phyloP scores from a whole-genome alignment of 1,140 invertebrate genomes.

The Grapholita molesta region DNA sequence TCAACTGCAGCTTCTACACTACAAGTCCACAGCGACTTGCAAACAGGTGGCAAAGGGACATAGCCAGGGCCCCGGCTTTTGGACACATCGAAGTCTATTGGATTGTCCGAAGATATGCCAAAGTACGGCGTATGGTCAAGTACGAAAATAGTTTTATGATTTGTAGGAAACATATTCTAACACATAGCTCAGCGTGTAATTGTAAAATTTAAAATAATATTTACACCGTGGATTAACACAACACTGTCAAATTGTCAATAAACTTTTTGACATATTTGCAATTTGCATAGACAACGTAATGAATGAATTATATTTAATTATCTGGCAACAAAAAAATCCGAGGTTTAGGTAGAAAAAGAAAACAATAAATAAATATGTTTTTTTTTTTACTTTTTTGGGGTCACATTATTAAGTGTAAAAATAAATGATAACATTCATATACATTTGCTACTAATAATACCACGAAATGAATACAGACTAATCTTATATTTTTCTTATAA shows the following conservation, averaged over 20 bases:
- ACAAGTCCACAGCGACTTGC: constrained; percentile 96
- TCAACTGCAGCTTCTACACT: constrained; percentile 96
- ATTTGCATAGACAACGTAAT: constrained; percentile 22
- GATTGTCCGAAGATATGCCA: constrained; percentile 90
- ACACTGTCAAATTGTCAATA: neutral
- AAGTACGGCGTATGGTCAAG: constrained; percentile 95
- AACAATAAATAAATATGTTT: too few relatives aligned
- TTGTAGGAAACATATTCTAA: constrained; percentile 72
- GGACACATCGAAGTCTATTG: constrained; percentile 92
- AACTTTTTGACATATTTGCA: neutral
- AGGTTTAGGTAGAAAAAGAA: too few relatives aligned
- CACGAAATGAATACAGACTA: too few relatives aligned
- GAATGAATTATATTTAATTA: neutral
- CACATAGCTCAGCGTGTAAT: neutral
- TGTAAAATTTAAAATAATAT: neutral
- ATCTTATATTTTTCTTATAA: too few relatives aligned
- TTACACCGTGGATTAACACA: neutral
- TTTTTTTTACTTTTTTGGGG: too few relatives aligned
- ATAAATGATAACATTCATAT: too few relatives aligned
- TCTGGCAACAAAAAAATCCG: too few relatives aligned
- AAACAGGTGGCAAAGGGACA: constrained; percentile 83
- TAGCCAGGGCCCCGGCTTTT: constrained; percentile 84
- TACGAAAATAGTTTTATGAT: constrained; percentile 97
- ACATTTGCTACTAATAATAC: too few relatives aligned
- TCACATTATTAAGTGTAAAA: too few relatives aligned